phyloP scores from a whole-genome alignment of 2,797 vertebrate species.

The Microcaecilia unicolor region DNA sequence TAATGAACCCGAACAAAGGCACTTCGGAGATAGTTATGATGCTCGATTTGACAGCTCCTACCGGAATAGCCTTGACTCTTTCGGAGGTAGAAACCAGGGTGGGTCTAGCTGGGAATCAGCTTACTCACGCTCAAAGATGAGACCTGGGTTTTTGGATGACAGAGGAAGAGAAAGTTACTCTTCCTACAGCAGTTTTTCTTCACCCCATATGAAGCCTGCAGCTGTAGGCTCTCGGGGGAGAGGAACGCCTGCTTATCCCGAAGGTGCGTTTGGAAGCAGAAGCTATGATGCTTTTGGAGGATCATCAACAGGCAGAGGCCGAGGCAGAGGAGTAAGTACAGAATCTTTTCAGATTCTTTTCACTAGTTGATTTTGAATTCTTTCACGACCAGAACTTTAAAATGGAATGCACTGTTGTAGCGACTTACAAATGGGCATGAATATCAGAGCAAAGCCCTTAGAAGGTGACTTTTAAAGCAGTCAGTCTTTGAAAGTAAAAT shows the following conservation, averaged over 20 bases:
- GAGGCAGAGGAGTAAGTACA: conserved; percentile 80
- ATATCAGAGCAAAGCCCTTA: conserved; percentile 27
- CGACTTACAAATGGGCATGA: conserved; percentile 36
- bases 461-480: conserved; percentile 47
- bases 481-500: conserved; percentile 44
- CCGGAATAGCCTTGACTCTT: conserved; percentile 73
- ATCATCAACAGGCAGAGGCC: conserved; percentile 73
- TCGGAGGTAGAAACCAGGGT: conserved; percentile 72
- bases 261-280: conserved; percentile 74
- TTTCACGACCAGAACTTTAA: conserved; percentile 69
- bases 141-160: conserved; percentile 79
- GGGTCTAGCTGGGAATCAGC: conserved; percentile 70
- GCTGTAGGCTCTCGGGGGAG: conserved; percentile 79
- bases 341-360: conserved; percentile 78
- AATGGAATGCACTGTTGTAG: conserved; percentile 50
- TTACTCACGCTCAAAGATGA: conserved; percentile 69
- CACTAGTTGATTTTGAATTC: conserved; percentile 72
- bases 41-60: conserved; percentile 67
- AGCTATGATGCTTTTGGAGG: conserved; percentile 76
- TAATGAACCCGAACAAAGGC: conserved; percentile 78
- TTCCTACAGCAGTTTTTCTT: conserved; percentile 76
- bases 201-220: conserved; percentile 71
- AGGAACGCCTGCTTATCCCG: conserved; percentile 74
- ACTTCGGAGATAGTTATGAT: conserved; percentile 76
- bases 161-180: conserved; percentile 75